Conservation (phyloP, 2,113 vertebrate species). For the Aspidoscelis tigris region DNA sequence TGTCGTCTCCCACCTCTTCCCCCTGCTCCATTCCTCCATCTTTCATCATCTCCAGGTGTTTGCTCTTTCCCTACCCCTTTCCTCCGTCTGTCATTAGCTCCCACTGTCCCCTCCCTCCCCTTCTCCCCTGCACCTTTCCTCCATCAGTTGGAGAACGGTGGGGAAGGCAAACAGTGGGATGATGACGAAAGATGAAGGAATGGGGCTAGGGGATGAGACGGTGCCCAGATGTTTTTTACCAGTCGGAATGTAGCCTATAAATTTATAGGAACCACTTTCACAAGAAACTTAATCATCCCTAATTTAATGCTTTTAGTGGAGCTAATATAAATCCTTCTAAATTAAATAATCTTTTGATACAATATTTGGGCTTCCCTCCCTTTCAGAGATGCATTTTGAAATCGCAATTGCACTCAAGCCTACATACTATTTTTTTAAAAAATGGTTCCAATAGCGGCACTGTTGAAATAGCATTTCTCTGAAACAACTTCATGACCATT, state of each 20-base stretch:
- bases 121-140: no score
- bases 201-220: no score
- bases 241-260: not conserved
- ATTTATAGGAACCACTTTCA: not conserved
- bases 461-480: slow-evolving; percentile 26
- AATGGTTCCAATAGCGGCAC: not conserved
- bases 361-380: not conserved
- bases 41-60: no score
- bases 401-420: slow-evolving; percentile 43
- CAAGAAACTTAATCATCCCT: not conserved
- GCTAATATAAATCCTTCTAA: not conserved
- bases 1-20: no score
- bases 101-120: no score
- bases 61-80: no score
- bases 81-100: no score
- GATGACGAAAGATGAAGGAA: no score
- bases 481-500: slow-evolving; percentile 50
- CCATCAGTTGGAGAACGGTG: no score
- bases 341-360: not conserved
- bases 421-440: slow-evolving; percentile 45
- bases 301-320: not conserved
- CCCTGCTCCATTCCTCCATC: no score
- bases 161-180: no score
- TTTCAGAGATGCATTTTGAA: not conserved
- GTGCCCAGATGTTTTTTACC: no score